Conservation (phyloP, 2,113 vertebrate species). For the Corythornis cristatus region DNA sequence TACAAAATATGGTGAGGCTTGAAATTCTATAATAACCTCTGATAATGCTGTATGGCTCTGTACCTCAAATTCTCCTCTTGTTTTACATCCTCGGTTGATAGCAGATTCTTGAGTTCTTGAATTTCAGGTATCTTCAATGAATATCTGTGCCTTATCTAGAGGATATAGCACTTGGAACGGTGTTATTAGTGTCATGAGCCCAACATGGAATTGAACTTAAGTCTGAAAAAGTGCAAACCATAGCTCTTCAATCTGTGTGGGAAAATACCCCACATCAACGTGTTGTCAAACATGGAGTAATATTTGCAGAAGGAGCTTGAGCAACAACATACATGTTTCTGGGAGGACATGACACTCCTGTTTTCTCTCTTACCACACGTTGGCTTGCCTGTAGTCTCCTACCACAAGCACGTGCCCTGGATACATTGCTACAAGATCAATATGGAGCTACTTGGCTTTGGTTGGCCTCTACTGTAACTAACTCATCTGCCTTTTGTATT, state of each 20-base stretch:
- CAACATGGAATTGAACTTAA: background rate
- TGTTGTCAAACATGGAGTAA: background rate
- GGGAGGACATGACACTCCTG: background rate
- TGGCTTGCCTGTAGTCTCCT: background rate
- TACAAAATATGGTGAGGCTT: background rate
- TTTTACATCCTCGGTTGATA: background rate
- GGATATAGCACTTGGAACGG: background rate
- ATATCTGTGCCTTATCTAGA: background rate
- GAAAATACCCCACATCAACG: background rate
- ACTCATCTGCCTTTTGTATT: background rate
- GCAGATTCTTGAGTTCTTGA: background rate
- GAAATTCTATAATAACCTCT: background rate
- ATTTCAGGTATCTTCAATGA: background rate
- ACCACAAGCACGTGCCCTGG: background rate
- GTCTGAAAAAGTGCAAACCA: background rate
- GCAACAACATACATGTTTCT: background rate
- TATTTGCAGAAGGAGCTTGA: background rate
- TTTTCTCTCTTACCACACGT: background rate
- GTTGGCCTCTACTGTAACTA: background rate
- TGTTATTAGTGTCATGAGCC: background rate
- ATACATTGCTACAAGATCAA: background rate
- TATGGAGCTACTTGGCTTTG: background rate
- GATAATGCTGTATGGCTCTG: background rate
- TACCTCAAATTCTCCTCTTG: background rate
- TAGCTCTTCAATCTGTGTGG: background rate